These are phyloP conservation scores for Sminthopsis crassicaudata DNA, from an alignment of 2,113 vertebrate species.

Conservation along the genomic window DNA sequence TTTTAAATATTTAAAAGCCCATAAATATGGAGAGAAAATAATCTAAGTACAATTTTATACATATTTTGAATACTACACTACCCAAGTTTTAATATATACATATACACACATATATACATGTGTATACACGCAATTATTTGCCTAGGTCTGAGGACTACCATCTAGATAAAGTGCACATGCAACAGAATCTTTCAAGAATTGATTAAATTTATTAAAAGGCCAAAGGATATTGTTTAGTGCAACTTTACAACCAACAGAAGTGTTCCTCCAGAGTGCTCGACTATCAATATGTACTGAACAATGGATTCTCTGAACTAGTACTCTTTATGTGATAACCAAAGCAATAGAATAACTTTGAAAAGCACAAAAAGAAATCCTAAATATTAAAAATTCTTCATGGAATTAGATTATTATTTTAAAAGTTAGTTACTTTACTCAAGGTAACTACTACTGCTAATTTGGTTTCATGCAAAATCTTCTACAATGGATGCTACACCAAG, in stretches of 20 bases:
- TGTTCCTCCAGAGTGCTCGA: slow-evolving; percentile 27
- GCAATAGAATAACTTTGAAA: slow-evolving; percentile 48
- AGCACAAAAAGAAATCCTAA: slow-evolving; percentile 33
- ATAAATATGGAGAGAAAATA: slow-evolving; percentile 1
- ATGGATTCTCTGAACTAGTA: slow-evolving; percentile 32
- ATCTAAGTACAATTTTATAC: not conserved
- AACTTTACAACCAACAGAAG: slow-evolving; percentile 46
- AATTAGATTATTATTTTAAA: slow-evolving; percentile 19
- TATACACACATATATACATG: no score
- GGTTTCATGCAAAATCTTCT: not conserved
- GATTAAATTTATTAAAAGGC: slow-evolving; percentile 2
- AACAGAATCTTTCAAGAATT: not conserved
- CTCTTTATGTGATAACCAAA: slow-evolving; percentile 22
- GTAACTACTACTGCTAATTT: not conserved
- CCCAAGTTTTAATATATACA: slow-evolving; percentile 2
- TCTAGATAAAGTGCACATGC: no score
- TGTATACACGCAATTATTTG: not conserved
- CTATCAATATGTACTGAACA: slow-evolving; percentile 45
- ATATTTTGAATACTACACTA: slow-evolving; percentile 4
- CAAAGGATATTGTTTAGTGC: slow-evolving; percentile 17
- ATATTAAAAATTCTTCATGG: slow-evolving; percentile 31
- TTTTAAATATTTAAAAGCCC: no score
- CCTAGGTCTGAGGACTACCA: no score
- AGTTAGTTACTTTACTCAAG: not conserved
- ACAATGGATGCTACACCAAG: not conserved